Evolutionary conservation across 2,797 vertebrate species (phyloP), one percentile per base, ranked within the genome.

Genomic region (Nannoperca obscura): DNA sequence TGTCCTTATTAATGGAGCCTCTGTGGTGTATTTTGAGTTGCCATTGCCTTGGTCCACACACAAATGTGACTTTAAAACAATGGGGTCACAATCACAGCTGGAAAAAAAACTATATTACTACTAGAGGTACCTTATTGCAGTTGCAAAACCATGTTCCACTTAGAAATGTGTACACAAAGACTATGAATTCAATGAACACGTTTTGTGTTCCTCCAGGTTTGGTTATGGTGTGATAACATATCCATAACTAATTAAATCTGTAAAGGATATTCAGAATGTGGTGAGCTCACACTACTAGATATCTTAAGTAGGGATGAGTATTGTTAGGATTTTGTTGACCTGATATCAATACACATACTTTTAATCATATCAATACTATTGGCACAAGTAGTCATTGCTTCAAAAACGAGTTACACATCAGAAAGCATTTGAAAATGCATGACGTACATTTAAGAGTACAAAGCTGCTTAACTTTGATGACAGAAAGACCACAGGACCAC

Each of bases 51-150:
- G 30, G n/a, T 74, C 60, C 50, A 15, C 22, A 22, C 19, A 27
- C 22, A 65, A 49, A 42, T 42, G 52, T 44, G 22, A 68, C 58
- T 50, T 52, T 11, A n/a, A 64, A 32, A 64, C 34, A 27, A 64
- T 30, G 2, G 9, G n/a, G n/a, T 36, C 7, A 20, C 22, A 38
- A 49, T 59, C 4, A 8, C 8, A 57, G 42, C 20, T 22, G 38
- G 19, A 2, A n/a, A 40, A 46, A 42, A 24, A 27, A 12, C 32
- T 32, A 27, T 13, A 54, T 54, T 47, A 11, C 44, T 20, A 34
- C 10, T 10, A 32, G 24, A 42, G 3, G 36, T 14, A 40, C 34
- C 47, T n/a, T 62, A 38, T 32, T 53, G 5, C n/a, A 40, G 55
- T 55, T 24, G 13, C 38, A 36, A 52, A 74, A 57, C 9, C 5